phyloP scores from a whole-genome alignment of 2,888 invertebrate species.

The Acrobasis suavella region DNA sequence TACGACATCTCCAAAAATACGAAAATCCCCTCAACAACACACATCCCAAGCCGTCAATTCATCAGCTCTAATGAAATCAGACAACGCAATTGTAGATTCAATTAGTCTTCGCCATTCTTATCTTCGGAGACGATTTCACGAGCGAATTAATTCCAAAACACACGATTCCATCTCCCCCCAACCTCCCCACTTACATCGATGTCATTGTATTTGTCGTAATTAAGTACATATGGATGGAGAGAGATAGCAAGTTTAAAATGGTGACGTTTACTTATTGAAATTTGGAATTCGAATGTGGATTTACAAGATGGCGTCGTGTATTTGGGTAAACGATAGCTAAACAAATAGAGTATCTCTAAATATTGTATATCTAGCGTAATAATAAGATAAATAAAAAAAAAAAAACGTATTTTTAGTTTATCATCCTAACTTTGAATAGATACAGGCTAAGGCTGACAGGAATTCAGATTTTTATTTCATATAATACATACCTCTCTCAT shows the following conservation, averaged over 20 bases:
- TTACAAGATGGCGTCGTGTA: constrained; percentile 19
- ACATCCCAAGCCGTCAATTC: constrained; percentile 27
- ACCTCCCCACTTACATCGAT: constrained; percentile 64
- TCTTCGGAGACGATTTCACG: constrained; percentile 81
- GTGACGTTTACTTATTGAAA: constrained; percentile 21
- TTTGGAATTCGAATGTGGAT: constrained; percentile 13
- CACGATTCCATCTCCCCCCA: constrained; percentile 78
- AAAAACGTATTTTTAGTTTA: too few species aligned
- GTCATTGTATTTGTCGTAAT: constrained; percentile 76
- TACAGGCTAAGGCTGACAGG: too few species aligned
- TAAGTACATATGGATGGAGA: constrained; percentile 68
- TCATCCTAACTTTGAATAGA: too few species aligned
- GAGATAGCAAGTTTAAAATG: constrained; percentile 19
- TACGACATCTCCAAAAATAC: background rate
- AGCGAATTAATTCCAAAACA: constrained; percentile 83
- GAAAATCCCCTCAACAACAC: constrained; percentile 1
- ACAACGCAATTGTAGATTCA: constrained; percentile 81
- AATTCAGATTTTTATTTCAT: background rate
- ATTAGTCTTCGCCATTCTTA: constrained; percentile 82
- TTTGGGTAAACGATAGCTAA: constrained; percentile 4
- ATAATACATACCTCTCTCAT: background rate
- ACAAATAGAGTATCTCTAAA: background rate
- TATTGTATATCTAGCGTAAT: background rate
- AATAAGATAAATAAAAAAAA: too few species aligned
- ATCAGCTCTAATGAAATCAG: constrained; percentile 71